Conservation (phyloP, 64 coral and sea anemone species). For the Hydrozoanthus tunicans region DNA sequence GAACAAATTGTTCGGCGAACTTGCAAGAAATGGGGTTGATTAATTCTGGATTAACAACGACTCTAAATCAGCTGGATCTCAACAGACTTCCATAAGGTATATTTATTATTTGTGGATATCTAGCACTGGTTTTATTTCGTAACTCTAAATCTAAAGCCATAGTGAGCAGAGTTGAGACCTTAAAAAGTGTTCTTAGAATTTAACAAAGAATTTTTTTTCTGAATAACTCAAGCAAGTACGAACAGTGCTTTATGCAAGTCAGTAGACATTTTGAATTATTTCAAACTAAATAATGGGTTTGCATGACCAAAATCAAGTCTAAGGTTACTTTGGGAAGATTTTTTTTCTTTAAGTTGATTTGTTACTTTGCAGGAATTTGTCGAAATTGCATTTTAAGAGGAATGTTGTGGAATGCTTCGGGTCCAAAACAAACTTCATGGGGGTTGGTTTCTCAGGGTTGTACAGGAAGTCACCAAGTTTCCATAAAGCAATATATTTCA, state of each 20-base stretch:
- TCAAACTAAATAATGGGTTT: too few relatives aligned
- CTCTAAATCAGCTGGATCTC: not conserved
- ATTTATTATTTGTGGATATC: not conserved
- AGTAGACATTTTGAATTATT: not conserved
- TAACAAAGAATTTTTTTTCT: too few relatives aligned
- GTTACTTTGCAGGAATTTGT: not conserved
- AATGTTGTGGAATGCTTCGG: not conserved
- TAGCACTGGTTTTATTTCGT: not conserved
- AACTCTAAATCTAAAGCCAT: not conserved
- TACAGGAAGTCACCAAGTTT: not conserved
- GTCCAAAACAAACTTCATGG: not conserved
- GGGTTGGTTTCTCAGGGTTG: not conserved
- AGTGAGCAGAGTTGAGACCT: too few relatives aligned
- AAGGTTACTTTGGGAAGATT: too few relatives aligned
- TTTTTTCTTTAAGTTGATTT: not conserved
- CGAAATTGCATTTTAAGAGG: not conserved
- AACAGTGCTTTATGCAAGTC: not conserved
- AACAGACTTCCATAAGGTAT: not conserved
- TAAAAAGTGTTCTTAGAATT: too few relatives aligned
- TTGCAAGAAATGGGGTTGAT: too few relatives aligned
- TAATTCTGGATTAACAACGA: not conserved
- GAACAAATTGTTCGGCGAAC: too few relatives aligned
- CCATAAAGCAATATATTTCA: not conserved
- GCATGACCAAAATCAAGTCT: too few relatives aligned
- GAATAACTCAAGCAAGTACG: too few relatives aligned